Evolutionary conservation across 2,113 vertebrate species (phyloP), one percentile per base, ranked within the genome.

Genomic region (Phoenicopterus ruber): DNA sequence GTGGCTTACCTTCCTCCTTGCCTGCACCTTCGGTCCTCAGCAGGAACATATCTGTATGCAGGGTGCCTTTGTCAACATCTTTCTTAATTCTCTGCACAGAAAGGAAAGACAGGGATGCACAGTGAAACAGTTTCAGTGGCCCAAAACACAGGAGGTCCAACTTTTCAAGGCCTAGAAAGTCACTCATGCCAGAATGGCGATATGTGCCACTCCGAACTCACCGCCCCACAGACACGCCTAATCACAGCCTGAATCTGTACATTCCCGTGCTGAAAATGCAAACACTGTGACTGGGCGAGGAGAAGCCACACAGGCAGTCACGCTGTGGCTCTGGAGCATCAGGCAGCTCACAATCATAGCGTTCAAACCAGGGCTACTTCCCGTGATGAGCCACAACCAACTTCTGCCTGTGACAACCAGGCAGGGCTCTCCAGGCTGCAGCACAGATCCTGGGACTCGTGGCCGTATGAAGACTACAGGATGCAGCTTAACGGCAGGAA

Each of bases 11-110:
- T 98, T 98, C 98, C 97, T 98, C 97, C 50, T 95, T 97, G 8
- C 98, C 99, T 96, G 97, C 96, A 4, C 98, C 98, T 76, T 99
- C 99, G 17, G 96, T 73, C 96, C 98, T 99, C 93, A 99, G 97
- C 55, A 99, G 97, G 94, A 99, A 99, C 99, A 99, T 99, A 94
- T 99, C 99, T 0, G 98, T 98, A 90, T 99, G 99, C 94, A 99
- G 98, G 63, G 97, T 99, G 86, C 99, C 99, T 95, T 98, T 99
- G 97, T 99, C 99, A 62, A 99, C 99, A 10, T 99, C 99, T 25
- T 99, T 99, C 97, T 99, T 99, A 55, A 99, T 97, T 98, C 98
- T 98, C 99, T 99, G 95, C 20, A 76, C 72, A 91, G 89, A 82
- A 86, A 28, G 54, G 9, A 70, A 71, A 88, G 65, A 54, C 50